Conservation (phyloP, 2,797 vertebrate genomes). For the Macroramphosus scolopax region DNA sequence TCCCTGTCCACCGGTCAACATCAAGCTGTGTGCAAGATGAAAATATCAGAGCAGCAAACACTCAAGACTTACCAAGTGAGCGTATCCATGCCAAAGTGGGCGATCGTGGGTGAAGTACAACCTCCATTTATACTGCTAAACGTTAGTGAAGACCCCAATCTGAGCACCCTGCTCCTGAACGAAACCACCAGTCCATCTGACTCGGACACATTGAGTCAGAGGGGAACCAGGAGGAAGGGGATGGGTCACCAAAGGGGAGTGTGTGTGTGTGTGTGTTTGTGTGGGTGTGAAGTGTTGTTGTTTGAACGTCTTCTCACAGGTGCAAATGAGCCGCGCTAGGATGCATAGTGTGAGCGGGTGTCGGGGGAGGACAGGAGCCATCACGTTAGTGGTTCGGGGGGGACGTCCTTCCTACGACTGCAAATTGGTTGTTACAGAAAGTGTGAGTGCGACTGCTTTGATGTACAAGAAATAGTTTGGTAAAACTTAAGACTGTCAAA, state of each 20-base stretch:
- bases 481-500: too few species aligned
- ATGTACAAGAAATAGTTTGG: too few species aligned
- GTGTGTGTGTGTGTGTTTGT: too few species aligned
- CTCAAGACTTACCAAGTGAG: constrained; percentile 64
- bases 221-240: constrained; percentile 44
- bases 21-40: neutral
- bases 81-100: constrained; percentile 69
- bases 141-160: neutral
- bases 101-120: constrained; percentile 60
- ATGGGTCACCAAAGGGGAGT: constrained; percentile 24
- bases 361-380: constrained; percentile 31
- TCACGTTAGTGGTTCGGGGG: neutral
- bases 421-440: constrained; percentile 44
- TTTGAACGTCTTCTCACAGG: constrained; percentile 58
- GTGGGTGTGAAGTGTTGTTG: constrained; percentile 34
- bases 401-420: constrained; percentile 5
- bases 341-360: constrained; percentile 13
- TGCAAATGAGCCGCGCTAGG: constrained; percentile 61
- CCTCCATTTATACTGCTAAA: constrained; percentile 56
- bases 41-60: constrained; percentile 5
- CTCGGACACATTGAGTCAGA: constrained; percentile 20
- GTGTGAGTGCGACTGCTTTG: too few species aligned
- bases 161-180: constrained; percentile 25
- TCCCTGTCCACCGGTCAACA: neutral
- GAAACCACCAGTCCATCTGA: constrained; percentile 34